Base-by-base conservation (phyloP, 2,113 vertebrate species). In the Pimephales promelas region DNA sequence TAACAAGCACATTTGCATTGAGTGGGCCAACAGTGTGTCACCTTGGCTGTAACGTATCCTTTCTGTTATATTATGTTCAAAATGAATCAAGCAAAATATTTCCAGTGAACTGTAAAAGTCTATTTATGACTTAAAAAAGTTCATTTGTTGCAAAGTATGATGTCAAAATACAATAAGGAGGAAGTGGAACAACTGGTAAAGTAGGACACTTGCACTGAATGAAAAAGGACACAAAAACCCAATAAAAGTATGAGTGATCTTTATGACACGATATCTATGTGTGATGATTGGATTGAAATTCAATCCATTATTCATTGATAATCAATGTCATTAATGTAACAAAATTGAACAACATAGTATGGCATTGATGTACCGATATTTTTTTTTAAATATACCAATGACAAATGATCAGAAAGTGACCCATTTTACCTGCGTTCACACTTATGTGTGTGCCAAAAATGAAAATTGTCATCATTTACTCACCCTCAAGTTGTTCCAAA, bases 1-100 rank as follows among this genome's bases (percentile, higher is more conserved):
- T 72, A 64, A 66, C 66, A 66, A 22, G 57, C 40, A 73, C n/a
- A 20, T 43, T 74, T 45, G 76, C 85, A 76, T 26, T n/a, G 31
- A 78, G 11, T 45, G 11, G 34, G 56, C 36, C 36, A 20, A 10
- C 56, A 61, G 56, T 40, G 34, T 45, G 36, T 78, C 76, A 78
- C n/a, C 34, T 45, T 45, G 75, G 36, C 75, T 45, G 68, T 24
- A 68, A 20, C n/a, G 18, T 77, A 24, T n/a, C 74, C 22, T 77
- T 77, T 36, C 31, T 77, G 22, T 40, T 8, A 77, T 22, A 47
- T 76, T 36, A 77, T 22, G 72, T 76, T 36, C 10, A 36, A n/a
- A 57, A 57, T 45, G 8, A 78, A 16, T 45, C n/a, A 61, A 26
- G n/a, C 34, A 14, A 5, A 76, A 43, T 45, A 78, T 78, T 78